Evolutionary conservation across 2,888 invertebrate species (phyloP).

Genomic region (Lasioglossum vierecki): DNA sequence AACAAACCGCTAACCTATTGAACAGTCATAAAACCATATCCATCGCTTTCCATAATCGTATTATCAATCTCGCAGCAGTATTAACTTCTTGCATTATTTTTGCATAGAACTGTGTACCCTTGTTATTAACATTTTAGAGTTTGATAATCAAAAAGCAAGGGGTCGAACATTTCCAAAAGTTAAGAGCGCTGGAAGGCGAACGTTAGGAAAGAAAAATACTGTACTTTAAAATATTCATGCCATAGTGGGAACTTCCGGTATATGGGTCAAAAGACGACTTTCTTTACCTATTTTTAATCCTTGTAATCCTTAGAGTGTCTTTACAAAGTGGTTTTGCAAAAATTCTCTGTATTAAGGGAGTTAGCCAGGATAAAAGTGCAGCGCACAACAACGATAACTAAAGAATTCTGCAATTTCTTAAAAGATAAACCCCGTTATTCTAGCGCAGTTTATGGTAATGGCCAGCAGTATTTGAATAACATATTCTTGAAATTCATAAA

Average conservation of each 20-base stretch:
- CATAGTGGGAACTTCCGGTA: background rate
- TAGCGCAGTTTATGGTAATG: background rate
- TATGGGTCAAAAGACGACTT: slow-evolving; percentile 5
- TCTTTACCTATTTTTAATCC: slow-evolving; percentile 10
- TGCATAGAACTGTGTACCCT: background rate
- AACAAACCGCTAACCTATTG: background rate
- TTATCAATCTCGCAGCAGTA: background rate
- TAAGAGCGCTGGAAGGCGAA: background rate
- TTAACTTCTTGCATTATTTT: background rate
- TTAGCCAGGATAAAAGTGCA: background rate
- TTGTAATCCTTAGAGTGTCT: background rate
- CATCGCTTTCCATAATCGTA: background rate
- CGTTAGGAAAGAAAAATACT: background rate
- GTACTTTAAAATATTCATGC: slow-evolving; percentile 9
- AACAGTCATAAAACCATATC: background rate
- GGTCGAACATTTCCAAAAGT: background rate
- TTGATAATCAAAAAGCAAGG: background rate
- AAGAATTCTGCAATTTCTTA: background rate
- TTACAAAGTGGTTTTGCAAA: background rate
- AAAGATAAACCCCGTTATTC: background rate
- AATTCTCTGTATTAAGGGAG: background rate
- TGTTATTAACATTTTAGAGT: background rate
- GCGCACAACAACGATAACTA: background rate
- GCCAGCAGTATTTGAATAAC: background rate
- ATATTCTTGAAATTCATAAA: background rate